Percentiles rank a stretch among this genome's conserved stretches.
These are phyloP conservation scores for Tetragnatha versicolor DNA, from an alignment of 1,140 invertebrate genomes.

Conservation along the genomic window DNA sequence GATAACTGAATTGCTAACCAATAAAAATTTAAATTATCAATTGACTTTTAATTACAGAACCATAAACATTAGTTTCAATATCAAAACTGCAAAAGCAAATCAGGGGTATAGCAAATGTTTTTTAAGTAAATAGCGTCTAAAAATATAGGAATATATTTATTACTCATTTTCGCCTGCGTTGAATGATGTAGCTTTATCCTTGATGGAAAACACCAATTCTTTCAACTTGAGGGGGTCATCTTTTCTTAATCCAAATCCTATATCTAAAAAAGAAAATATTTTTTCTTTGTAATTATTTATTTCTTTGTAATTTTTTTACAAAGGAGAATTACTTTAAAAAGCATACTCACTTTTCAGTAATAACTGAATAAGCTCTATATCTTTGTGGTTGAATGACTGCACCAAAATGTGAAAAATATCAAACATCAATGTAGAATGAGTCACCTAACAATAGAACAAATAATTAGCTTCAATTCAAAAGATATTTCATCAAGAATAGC, in stretches of 20 bases:
- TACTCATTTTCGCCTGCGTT: slow-evolving; percentile 57
- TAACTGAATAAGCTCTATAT: slow-evolving; percentile 84
- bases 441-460: slow-evolving; percentile 60
- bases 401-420: slow-evolving; percentile 76
- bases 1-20: too few relatives aligned
- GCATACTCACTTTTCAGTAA: slow-evolving; percentile 72
- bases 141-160: too few relatives aligned
- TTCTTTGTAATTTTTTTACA: not conserved
- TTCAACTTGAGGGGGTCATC: slow-evolving; percentile 86
- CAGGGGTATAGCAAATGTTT: too few relatives aligned
- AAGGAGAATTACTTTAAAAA: slow-evolving; percentile 11
- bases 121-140: too few relatives aligned
- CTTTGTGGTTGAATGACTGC: slow-evolving; percentile 76
- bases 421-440: slow-evolving; percentile 75
- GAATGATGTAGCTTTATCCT: slow-evolving; percentile 70
- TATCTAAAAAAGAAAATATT: slow-evolving; percentile 22
- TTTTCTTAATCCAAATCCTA: slow-evolving; percentile 85
- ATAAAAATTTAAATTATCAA: too few relatives aligned
- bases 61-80: too few relatives aligned
- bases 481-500: not conserved
- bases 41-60: too few relatives aligned
- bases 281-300: not conserved
- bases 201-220: slow-evolving; percentile 79
- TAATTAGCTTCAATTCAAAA: not conserved
- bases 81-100: too few relatives aligned